Conservation (phyloP, 2,888 invertebrate species). For the Aromia moschata region DNA sequence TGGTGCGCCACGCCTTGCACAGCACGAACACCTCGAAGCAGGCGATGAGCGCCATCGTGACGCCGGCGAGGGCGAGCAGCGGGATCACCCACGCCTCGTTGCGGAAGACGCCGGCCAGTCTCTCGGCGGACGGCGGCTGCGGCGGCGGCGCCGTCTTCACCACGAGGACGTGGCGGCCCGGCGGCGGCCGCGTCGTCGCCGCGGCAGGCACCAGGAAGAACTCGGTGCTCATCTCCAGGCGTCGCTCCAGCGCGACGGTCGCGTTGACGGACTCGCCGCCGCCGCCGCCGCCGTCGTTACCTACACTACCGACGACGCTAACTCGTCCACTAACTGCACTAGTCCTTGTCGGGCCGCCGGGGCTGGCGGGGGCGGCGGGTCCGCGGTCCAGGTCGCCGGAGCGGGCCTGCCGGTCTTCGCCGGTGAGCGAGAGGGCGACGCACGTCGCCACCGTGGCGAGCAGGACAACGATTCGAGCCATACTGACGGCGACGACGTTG, state of each 20-base stretch:
- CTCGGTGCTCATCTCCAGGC: constrained; percentile 85
- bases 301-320: constrained; percentile 19
- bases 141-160: constrained; percentile 59
- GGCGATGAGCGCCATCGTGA: constrained; percentile 85
- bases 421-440: constrained; percentile 47
- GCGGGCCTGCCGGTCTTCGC: constrained; percentile 51
- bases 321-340: constrained; percentile 24
- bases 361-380: constrained; percentile 38
- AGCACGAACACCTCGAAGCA: constrained; percentile 91
- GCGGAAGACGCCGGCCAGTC: constrained; percentile 61
- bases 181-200: constrained; percentile 55
- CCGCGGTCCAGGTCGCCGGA: constrained; percentile 55
- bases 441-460: constrained; percentile 50
- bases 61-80: constrained; percentile 82
- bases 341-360: constrained; percentile 19
- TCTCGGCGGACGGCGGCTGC: constrained; percentile 40
- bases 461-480: constrained; percentile 57
- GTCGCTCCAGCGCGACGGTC: constrained; percentile 58
- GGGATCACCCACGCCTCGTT: constrained; percentile 92
- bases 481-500: constrained; percentile 48
- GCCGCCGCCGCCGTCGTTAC: constrained; percentile 11
- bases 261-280: constrained; percentile 16
- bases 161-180: constrained; percentile 47
- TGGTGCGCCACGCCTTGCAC: constrained; percentile 84
- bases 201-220: constrained; percentile 79